Conservation (phyloP, 1,140 invertebrate genomes). For the Acyrthosiphon pisum region DNA sequence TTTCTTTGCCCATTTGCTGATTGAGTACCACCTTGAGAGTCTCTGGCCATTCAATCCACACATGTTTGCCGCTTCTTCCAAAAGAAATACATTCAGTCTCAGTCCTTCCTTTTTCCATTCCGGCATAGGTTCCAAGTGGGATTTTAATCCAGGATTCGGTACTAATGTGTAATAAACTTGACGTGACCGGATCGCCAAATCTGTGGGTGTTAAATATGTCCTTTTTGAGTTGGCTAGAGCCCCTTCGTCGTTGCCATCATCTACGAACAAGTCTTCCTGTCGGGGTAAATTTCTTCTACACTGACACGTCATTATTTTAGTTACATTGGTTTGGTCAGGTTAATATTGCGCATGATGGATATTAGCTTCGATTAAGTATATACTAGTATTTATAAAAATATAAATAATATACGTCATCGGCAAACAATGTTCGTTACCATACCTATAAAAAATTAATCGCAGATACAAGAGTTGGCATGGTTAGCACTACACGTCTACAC, state of each 20-base stretch:
- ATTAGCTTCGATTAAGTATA: not conserved
- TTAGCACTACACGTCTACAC: too few relatives aligned
- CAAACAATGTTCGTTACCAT: not conserved
- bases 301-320: not conserved
- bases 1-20: too few relatives aligned
- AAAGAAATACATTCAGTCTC: too few relatives aligned
- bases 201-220: not conserved
- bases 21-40: too few relatives aligned
- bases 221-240: not conserved
- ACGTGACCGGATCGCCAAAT: not conserved
- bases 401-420: not conserved
- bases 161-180: not conserved
- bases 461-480: too few relatives aligned
- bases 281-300: not conserved
- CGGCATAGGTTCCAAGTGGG: not conserved
- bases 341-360: not conserved
- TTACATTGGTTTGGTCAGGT: too few relatives aligned
- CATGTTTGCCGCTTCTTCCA: too few relatives aligned
- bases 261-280: not conserved
- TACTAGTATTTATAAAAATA: not conserved
- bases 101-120: too few relatives aligned
- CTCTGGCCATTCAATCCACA: too few relatives aligned
- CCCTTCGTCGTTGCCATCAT: not conserved
- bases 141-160: not conserved
- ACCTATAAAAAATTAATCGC: not conserved